These are phyloP conservation scores for Perdix hodgsoniae DNA, from an alignment of 2,797 vertebrate species.

Conservation along the genomic window DNA sequence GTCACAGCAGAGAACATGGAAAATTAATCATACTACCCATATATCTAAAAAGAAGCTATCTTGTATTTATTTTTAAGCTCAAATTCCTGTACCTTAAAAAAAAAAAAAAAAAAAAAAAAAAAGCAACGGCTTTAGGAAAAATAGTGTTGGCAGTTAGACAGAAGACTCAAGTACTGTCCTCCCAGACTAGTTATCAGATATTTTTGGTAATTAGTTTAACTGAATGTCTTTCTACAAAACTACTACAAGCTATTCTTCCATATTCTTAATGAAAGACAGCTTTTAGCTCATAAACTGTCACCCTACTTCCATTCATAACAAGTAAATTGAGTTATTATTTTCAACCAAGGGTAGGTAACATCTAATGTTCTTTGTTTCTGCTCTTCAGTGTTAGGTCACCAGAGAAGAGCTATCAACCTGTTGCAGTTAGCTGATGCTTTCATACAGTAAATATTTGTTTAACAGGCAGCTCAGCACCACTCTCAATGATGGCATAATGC, in stretches of 20 bases:
- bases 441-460: background rate
- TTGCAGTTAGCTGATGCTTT: background rate
- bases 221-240: background rate
- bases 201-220: background rate
- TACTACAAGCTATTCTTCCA: background rate
- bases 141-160: background rate
- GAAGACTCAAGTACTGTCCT: background rate
- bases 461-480: background rate
- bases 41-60: background rate
- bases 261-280: background rate
- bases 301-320: background rate
- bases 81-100: background rate
- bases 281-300: background rate
- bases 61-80: background rate
- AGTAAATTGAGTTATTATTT: slow-evolving; percentile 24
- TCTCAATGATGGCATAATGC: too few relatives aligned
- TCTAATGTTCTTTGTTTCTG: background rate
- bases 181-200: background rate
- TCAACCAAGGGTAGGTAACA: background rate
- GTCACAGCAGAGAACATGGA: background rate
- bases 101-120: background rate
- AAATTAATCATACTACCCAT: background rate
- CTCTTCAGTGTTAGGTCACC: background rate
- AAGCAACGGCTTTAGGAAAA: background rate
- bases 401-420: background rate